A percentile compares a stretch with the other conserved stretches of the same genome.
phyloP scores from a whole-genome alignment of 2,797 vertebrate species.

The Parambassis ranga region DNA sequence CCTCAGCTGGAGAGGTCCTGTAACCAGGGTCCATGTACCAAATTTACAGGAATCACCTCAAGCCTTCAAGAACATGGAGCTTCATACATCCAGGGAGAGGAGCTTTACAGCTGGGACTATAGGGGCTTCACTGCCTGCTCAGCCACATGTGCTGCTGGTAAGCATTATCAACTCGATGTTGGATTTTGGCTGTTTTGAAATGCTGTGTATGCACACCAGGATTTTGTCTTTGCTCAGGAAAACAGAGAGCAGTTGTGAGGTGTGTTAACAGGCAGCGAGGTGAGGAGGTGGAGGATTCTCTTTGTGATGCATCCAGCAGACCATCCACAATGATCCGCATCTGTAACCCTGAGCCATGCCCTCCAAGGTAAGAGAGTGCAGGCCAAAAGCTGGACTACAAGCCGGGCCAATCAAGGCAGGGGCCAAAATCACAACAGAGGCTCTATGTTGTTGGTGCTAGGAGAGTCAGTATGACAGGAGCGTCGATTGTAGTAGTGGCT shows the following conservation, averaged over 20 bases:
- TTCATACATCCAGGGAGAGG: constrained; percentile 43
- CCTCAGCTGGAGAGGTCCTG: constrained; percentile 79
- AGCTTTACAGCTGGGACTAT: constrained; percentile 86
- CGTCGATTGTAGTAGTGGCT: too few relatives aligned
- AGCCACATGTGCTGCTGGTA: constrained; percentile 87
- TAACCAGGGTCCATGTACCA: constrained; percentile 74
- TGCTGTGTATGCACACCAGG: too few relatives aligned
- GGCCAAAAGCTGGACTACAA: too few relatives aligned
- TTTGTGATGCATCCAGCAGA: constrained; percentile 81
- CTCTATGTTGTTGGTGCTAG: too few relatives aligned
- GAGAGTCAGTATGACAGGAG: too few relatives aligned
- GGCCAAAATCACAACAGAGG: too few relatives aligned
- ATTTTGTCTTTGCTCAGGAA: constrained; percentile 72
- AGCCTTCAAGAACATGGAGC: constrained; percentile 14
- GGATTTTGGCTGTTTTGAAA: background rate
- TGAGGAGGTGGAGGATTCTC: constrained; percentile 75
- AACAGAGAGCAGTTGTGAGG: constrained; percentile 85
- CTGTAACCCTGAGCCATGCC: constrained; percentile 86
- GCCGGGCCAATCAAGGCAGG: too few relatives aligned
- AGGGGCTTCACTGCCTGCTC: constrained; percentile 88
- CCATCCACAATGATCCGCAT: constrained; percentile 81
- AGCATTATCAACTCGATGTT: background rate
- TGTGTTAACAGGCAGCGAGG: constrained; percentile 81
- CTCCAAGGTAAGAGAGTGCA: constrained; percentile 85
- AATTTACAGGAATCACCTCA: constrained; percentile 25